These are phyloP conservation scores for Dendronephthya gigantea DNA, from an alignment of 64 coral and sea anemone genomes.

Conservation along the genomic window DNA sequence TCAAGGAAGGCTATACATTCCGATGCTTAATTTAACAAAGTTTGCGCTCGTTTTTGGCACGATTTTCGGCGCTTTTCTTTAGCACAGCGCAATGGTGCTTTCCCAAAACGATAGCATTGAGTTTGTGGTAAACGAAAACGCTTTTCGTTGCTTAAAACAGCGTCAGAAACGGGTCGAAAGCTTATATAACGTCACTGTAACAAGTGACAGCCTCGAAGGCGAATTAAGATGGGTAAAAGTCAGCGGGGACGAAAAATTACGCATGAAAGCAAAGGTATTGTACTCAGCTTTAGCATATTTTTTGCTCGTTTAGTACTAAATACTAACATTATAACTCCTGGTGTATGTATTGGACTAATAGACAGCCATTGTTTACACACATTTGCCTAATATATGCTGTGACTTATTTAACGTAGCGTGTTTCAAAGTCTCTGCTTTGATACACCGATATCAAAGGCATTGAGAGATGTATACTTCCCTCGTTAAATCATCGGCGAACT, in stretches of 20 bases:
- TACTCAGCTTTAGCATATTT: not conserved
- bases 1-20: not conserved
- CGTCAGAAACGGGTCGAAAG: not conserved
- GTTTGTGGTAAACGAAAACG: slow-evolving; percentile 6
- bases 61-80: not conserved
- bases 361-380: not conserved
- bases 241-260: not conserved
- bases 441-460: no score
- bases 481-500: no score
- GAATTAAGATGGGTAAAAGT: slow-evolving; percentile 15
- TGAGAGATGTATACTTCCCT: no score
- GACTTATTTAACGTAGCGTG: no score
- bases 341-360: not conserved
- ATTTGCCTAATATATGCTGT: no score
- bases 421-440: no score
- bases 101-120: slow-evolving; percentile 4
- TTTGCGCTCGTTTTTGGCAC: not conserved
- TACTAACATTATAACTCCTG: not conserved
- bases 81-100: not conserved
- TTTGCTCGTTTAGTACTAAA: not conserved
- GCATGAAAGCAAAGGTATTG: not conserved
- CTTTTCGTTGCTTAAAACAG: not conserved
- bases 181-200: not conserved
- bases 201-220: not conserved
- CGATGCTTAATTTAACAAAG: not conserved